Evolutionary conservation across 2,888 invertebrate genomes (phyloP).

Genomic region (Cataglyphis rosenhaueri): DNA sequence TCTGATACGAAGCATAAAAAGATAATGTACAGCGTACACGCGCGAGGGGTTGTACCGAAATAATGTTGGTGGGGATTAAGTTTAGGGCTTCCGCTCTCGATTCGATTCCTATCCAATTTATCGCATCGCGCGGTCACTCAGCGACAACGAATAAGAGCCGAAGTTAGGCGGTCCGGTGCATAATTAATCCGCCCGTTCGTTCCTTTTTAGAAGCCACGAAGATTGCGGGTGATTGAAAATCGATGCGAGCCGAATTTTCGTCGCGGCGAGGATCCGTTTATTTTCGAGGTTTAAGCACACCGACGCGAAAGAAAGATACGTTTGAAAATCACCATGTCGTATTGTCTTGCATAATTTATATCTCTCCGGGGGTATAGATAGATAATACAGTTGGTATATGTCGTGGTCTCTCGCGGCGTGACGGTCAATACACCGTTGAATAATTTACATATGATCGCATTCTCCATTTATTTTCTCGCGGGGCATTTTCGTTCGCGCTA

Average conservation of each 20-base stretch:
- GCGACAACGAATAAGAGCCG: neutral
- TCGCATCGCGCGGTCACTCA: constrained; percentile 4
- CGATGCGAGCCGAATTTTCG: constrained; percentile 17
- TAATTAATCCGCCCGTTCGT: constrained; percentile 37
- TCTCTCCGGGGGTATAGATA: constrained; percentile 25
- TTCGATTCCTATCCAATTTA: constrained; percentile 16
- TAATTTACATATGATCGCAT: constrained; percentile 44
- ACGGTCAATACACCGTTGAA: constrained; percentile 50
- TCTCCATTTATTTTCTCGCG: constrained; percentile 43
- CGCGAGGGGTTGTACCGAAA: neutral
- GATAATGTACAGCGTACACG: neutral
- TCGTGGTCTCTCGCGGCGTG: constrained; percentile 20
- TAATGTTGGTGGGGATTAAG: neutral
- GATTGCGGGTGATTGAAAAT: constrained; percentile 41
- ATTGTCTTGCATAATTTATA: constrained; percentile 39
- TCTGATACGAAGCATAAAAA: neutral
- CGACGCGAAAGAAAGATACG: constrained; percentile 26
- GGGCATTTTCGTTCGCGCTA: neutral
- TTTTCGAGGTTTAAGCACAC: constrained; percentile 33
- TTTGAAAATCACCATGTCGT: constrained; percentile 12
- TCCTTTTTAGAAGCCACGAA: constrained; percentile 25
- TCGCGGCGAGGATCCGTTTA: constrained; percentile 31
- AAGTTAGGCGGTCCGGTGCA: constrained; percentile 31
- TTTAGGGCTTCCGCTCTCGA: neutral
- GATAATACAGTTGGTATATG: constrained; percentile 19